phyloP scores from a whole-genome alignment of 2,797 vertebrate species.

The Hippopotamyrus pictus region DNA sequence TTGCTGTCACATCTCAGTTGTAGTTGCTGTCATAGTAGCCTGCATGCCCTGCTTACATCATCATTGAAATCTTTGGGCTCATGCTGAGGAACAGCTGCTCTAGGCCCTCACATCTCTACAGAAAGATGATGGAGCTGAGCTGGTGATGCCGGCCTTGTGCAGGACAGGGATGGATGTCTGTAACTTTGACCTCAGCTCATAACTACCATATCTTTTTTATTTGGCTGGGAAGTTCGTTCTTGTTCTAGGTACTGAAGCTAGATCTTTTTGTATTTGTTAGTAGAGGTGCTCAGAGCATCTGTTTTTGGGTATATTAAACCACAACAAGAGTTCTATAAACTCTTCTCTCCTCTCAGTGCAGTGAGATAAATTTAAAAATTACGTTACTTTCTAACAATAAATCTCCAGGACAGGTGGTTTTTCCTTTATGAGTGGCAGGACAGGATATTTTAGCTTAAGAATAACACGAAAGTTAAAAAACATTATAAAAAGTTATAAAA shows the following conservation, averaged over 20 bases:
- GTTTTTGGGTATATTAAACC: not conserved
- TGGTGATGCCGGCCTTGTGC: not conserved
- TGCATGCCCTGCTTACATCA: not conserved
- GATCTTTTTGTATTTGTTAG: not conserved
- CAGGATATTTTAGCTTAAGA: not conserved
- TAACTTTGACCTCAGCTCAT: not conserved
- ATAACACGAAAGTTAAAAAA: not conserved
- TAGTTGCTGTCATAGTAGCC: too few relatives aligned
- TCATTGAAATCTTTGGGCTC: not conserved
- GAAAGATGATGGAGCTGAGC: not conserved
- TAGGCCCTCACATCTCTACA: not conserved
- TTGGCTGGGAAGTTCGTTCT: not conserved
- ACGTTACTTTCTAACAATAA: not conserved
- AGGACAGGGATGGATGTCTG: not conserved
- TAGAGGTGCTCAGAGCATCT: not conserved
- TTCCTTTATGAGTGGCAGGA: not conserved
- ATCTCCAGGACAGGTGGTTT: not conserved
- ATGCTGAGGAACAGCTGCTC: not conserved
- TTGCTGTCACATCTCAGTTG: not conserved
- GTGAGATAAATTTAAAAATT: not conserved
- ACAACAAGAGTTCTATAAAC: not conserved
- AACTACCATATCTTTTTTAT: not conserved
- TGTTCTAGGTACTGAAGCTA: not conserved
- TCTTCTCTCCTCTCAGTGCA: not conserved
- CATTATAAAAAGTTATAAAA: not conserved